A percentile compares a stretch with the other conserved stretches of the same genome.
Evolutionary conservation across 1,140 invertebrate genomes (phyloP).

Genomic region (Laupala kohalensis): DNA sequence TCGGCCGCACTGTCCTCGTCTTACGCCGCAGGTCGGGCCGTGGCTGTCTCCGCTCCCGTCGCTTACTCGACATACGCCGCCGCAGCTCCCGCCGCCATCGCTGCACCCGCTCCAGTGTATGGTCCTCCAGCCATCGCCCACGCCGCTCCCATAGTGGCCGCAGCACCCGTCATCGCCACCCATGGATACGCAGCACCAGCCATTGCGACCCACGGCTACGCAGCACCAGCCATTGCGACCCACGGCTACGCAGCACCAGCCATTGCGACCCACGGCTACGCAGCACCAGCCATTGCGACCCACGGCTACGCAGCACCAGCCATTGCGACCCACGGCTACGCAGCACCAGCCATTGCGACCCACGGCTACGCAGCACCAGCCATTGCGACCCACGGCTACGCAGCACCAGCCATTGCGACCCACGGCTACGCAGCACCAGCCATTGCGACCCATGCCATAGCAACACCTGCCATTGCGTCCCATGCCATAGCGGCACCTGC

Average conservation of each 20-base stretch:
- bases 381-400: not conserved
- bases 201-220: not conserved
- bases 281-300: not conserved
- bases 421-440: slow-evolving; percentile 3
- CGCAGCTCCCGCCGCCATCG: not conserved
- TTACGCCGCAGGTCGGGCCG: not conserved
- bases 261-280: not conserved
- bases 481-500: not conserved
- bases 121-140: slow-evolving; percentile 9
- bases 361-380: slow-evolving; percentile 4
- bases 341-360: not conserved
- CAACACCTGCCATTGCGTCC: not conserved
- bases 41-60: not conserved
- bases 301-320: slow-evolving; percentile 3
- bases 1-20: no score
- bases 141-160: slow-evolving; percentile 8
- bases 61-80: slow-evolving; percentile 9
- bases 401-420: not conserved
- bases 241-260: no score
- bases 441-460: not conserved
- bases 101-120: not conserved
- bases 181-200: not conserved
- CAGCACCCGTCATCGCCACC: slow-evolving; percentile 4
- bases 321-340: not conserved
- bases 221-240: not conserved